Percentiles rank a stretch among this genome's conserved stretches.
Conservation (phyloP, 2,113 vertebrate species). For the Limnothrissa miodon region DNA sequence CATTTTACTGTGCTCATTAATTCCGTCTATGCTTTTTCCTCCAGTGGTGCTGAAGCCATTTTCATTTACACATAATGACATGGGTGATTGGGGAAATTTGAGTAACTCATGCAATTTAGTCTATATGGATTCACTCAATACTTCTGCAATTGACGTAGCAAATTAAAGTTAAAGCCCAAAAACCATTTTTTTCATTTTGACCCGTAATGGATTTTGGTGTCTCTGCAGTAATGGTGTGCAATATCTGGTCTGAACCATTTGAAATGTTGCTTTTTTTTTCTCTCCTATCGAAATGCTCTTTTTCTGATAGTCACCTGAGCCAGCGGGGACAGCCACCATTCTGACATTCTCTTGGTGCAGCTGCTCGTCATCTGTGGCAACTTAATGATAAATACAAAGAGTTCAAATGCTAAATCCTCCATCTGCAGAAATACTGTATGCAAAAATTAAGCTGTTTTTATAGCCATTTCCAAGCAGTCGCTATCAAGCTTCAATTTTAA, state of each 20-base stretch:
- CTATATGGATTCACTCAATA: background rate
- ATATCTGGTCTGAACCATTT: background rate
- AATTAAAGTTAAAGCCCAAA: background rate
- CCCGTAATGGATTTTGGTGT: background rate
- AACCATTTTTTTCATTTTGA: background rate
- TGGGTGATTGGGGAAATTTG: background rate
- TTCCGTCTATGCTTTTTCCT: background rate
- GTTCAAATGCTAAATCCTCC: no score
- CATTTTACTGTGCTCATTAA: background rate
- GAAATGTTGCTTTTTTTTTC: background rate
- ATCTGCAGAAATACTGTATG: no score
- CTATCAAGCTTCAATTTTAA: no score
- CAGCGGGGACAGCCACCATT: slow-evolving; percentile 12
- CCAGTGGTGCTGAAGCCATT: background rate
- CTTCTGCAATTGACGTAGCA: background rate
- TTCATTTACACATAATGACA: background rate
- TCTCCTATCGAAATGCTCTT: background rate
- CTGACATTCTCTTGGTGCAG: slow-evolving; percentile 21
- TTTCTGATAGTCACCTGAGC: slow-evolving; percentile 28
- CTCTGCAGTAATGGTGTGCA: slow-evolving; percentile 3
- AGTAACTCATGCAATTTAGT: background rate
- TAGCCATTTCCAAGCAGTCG: no score
- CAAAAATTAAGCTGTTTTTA: no score
- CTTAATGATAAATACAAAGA: slow-evolving; percentile 38
- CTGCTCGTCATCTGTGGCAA: slow-evolving; percentile 44